These are phyloP conservation scores for Panzeria rudis DNA, from an alignment of 2,888 invertebrate species.

Conservation along the genomic window DNA sequence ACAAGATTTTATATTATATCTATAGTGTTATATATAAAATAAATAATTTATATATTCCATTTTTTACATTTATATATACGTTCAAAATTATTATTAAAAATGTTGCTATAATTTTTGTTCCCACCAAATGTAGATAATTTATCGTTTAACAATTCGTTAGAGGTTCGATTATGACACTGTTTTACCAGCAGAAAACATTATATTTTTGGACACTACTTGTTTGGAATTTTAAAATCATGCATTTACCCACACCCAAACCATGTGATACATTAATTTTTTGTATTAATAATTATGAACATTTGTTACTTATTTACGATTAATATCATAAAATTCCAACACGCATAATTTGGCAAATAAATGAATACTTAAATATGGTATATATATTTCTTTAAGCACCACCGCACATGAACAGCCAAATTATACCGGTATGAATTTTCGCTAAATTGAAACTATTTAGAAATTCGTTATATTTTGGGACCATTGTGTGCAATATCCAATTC, in stretches of 20 bases:
- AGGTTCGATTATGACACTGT: slow-evolving; percentile 64
- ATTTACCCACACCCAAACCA: slow-evolving; percentile 52
- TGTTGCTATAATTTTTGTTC: slow-evolving; percentile 17
- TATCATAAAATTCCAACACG: slow-evolving; percentile 65
- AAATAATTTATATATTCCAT: too few species aligned
- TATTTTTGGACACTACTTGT: slow-evolving; percentile 53
- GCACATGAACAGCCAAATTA: slow-evolving; percentile 19
- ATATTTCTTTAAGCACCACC: slow-evolving; percentile 27
- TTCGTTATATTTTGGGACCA: not conserved
- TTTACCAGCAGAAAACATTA: slow-evolving; percentile 59
- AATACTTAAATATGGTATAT: slow-evolving; percentile 32
- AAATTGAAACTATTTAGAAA: not conserved
- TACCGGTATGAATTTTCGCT: slow-evolving; percentile 26
- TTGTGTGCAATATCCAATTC: not conserved
- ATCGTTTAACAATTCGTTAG: slow-evolving; percentile 52
- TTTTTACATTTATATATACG: too few species aligned
- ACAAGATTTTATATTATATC: too few species aligned
- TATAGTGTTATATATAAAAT: too few species aligned
- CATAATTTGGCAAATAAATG: slow-evolving; percentile 66
- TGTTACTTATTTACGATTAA: slow-evolving; percentile 49
- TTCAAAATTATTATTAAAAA: not conserved
- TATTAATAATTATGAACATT: slow-evolving; percentile 52
- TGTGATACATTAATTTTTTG: slow-evolving; percentile 1
- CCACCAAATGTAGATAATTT: slow-evolving; percentile 41
- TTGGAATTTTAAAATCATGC: slow-evolving; percentile 57